A percentile compares a stretch with the other conserved stretches of the same genome.
Conservation (phyloP, 2,797 vertebrate species). For the Selene dorsalis region DNA sequence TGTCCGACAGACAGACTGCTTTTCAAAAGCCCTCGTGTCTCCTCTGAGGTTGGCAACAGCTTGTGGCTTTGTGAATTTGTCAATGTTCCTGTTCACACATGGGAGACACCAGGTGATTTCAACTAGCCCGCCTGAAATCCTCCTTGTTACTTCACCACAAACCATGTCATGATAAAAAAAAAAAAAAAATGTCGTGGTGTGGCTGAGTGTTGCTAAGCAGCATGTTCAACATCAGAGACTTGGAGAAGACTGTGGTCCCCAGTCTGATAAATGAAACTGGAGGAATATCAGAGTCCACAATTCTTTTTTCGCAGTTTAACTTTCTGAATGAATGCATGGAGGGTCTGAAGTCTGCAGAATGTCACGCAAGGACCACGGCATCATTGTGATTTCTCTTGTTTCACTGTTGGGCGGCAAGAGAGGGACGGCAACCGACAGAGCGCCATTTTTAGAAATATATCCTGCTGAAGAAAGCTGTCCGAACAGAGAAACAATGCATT, state of each 20-base stretch:
- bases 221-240: conserved; percentile 82
- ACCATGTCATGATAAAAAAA: conserved; percentile 78
- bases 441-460: conserved; percentile 70
- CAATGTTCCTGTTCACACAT: conserved; percentile 65
- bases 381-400: conserved; percentile 67
- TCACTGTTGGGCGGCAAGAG: conserved; percentile 78
- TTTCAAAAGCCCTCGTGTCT: conserved; percentile 71
- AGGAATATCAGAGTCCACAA: conserved; percentile 60
- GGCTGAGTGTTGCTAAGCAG: conserved; percentile 76
- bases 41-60: conserved; percentile 80
- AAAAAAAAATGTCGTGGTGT: conserved; percentile 78
- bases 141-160: conserved; percentile 67
- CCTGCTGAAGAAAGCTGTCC: conserved; percentile 55
- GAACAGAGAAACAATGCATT: conserved; percentile 54
- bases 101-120: conserved; percentile 83
- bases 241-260: conserved; percentile 66
- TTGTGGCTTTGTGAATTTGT: conserved; percentile 79
- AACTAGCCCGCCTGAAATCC: conserved; percentile 74
- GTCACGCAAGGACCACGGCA: conserved; percentile 81
- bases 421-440: conserved; percentile 83
- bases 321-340: conserved; percentile 57
- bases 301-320: conserved; percentile 73
- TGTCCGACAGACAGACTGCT: conserved; percentile 78
- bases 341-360: conserved; percentile 78
- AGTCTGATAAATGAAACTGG: conserved; percentile 69